Conservation (phyloP, 2,888 invertebrate species). For the Dorcus parallelipipedus region DNA sequence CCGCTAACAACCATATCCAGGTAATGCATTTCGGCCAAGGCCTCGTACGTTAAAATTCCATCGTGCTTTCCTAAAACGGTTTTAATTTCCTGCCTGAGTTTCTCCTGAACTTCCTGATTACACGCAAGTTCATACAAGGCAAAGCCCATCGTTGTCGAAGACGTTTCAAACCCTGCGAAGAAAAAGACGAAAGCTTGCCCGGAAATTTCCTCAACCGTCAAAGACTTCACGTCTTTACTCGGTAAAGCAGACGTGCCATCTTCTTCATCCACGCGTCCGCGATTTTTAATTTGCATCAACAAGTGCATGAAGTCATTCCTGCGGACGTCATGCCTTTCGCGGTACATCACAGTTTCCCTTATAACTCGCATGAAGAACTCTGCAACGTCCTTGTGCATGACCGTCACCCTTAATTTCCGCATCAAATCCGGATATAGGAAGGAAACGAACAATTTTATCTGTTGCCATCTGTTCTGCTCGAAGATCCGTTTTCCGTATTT, state of each 20-base stretch:
- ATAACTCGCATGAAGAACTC: conserved; percentile 51
- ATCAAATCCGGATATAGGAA: conserved; percentile 25
- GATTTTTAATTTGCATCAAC: conserved; percentile 48
- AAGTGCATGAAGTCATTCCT: conserved; percentile 57
- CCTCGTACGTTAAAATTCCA: conserved; percentile 21
- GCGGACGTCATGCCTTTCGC: conserved; percentile 47
- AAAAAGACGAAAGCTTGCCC: conserved; percentile 30
- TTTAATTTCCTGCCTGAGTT: conserved; percentile 19
- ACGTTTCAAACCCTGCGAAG: conserved; percentile 29
- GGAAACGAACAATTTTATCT: conserved; percentile 9
- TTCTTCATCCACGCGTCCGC: background rate
- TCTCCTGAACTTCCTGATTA: conserved; percentile 22
- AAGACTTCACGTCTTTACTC: background rate
- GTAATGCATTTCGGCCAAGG: conserved; percentile 21
- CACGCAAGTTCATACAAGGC: conserved; percentile 24
- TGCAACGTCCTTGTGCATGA: conserved; percentile 29
- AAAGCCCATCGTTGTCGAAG: conserved; percentile 27
- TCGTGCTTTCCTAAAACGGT: conserved; percentile 16
- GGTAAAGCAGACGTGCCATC: background rate
- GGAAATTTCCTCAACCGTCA: conserved; percentile 20
- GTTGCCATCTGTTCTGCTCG: conserved; percentile 16
- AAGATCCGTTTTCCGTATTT: conserved; percentile 25
- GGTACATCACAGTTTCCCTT: conserved; percentile 46
- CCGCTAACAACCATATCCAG: conserved; percentile 25
- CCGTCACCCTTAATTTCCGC: conserved; percentile 25